Percentiles rank a stretch among this genome's conserved stretches.
These are phyloP conservation scores for Heteractis magnifica DNA, from an alignment of 92 coral and sea anemone genomes.

Conservation along the genomic window DNA sequence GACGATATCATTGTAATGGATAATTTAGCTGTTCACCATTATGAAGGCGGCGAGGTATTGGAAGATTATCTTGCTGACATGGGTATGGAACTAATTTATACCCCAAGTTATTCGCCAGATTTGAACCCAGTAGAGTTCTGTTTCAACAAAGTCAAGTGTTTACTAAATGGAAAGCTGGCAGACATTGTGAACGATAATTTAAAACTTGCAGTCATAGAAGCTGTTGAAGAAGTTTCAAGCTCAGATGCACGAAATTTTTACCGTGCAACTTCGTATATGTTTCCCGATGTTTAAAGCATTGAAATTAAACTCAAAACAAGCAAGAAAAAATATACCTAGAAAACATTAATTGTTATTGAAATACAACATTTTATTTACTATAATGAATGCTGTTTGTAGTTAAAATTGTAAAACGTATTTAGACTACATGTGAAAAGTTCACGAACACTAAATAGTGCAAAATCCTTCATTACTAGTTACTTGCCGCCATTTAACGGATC, in stretches of 20 bases:
- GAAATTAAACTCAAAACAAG: no score
- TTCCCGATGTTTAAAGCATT: constrained; percentile 5
- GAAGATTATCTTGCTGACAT: constrained; percentile 45
- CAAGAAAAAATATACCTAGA: no score
- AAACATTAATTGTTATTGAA: no score
- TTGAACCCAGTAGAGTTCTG: constrained; percentile 44
- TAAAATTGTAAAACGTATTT: no score
- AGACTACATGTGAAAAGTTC: no score
- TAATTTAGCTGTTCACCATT: constrained; percentile 50
- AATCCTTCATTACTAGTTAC: no score
- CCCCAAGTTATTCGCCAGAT: constrained; percentile 59
- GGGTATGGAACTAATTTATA: constrained; percentile 49
- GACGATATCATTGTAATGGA: constrained; percentile 57
- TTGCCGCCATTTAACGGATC: no score
- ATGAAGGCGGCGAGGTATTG: constrained; percentile 52
- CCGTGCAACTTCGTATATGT: constrained; percentile 41
- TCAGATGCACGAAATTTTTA: constrained; percentile 32
- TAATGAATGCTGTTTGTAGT: no score
- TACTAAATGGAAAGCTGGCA: constrained; percentile 31
- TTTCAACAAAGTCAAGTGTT: constrained; percentile 38
- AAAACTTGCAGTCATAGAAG: constrained; percentile 45
- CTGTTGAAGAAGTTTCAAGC: constrained; percentile 43
- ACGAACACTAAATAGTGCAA: no score
- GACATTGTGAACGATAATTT: constrained; percentile 25
- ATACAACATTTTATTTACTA: no score